phyloP scores from a whole-genome alignment of 2,888 invertebrate genomes.

The Diplolepis rosae region DNA sequence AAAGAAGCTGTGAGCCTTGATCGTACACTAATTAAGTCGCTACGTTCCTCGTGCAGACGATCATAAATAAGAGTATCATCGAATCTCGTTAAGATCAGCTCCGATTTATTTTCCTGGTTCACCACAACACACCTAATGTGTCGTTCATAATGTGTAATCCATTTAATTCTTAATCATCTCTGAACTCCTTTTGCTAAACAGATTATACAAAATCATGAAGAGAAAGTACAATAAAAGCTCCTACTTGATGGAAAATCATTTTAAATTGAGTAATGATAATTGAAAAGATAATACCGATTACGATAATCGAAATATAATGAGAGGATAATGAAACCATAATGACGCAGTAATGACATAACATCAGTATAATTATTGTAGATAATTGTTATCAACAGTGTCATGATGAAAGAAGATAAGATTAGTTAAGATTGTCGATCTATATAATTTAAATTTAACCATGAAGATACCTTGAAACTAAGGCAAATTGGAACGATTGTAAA shows the following conservation, averaged over 20 bases:
- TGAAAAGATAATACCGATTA: background rate
- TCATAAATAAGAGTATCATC: conserved; percentile 46
- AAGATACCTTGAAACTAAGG: conserved; percentile 35
- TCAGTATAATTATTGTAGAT: background rate
- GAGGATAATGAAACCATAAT: conserved; percentile 1
- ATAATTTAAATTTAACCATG: conserved; percentile 11
- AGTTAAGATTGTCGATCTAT: background rate
- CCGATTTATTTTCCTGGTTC: conserved; percentile 32
- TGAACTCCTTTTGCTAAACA: background rate
- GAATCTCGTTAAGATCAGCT: conserved; percentile 34
- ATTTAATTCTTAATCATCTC: background rate
- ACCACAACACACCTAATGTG: conserved; percentile 15
- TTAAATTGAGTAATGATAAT: background rate
- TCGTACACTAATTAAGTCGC: conserved; percentile 42
- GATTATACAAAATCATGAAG: background rate
- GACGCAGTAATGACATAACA: conserved; percentile 1
- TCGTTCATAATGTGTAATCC: conserved; percentile 1
- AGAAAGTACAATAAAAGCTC: background rate
- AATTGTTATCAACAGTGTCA: no score
- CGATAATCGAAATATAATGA: conserved; percentile 9
- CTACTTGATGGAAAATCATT: background rate
- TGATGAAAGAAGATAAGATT: conserved; percentile 4
- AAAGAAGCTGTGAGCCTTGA: conserved; percentile 47
- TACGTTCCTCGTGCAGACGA: conserved; percentile 30
- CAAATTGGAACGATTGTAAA: conserved; percentile 41